phyloP scores from a whole-genome alignment of 1,140 invertebrate genomes.

The Drosophila varians region DNA sequence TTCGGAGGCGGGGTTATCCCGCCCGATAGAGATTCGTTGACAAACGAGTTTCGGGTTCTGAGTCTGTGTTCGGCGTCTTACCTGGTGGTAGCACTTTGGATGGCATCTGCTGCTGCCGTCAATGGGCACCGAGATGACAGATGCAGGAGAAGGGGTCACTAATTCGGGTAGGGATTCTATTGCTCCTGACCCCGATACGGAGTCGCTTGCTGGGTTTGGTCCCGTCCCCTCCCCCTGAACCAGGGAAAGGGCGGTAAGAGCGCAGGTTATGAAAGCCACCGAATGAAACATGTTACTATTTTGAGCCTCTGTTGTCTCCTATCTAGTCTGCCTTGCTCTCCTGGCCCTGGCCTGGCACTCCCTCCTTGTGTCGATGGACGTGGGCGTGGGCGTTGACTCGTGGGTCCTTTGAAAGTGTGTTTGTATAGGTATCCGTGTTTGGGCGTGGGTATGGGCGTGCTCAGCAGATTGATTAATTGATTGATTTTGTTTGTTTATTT shows the following conservation, averaged over 20 bases:
- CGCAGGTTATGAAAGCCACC: conserved; percentile 59
- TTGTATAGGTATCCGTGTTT: conserved; percentile 21
- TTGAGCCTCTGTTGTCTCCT: background rate
- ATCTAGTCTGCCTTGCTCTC: background rate
- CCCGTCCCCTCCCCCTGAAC: conserved; percentile 31
- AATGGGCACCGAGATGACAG: conserved; percentile 11
- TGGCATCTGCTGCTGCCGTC: conserved; percentile 61
- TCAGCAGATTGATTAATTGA: conserved; percentile 79
- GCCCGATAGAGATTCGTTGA: background rate
- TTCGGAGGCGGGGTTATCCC: no score
- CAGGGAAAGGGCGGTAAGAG: conserved; percentile 48
- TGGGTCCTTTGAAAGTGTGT: conserved; percentile 23
- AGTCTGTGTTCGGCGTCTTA: conserved; percentile 35
- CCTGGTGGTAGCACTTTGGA: conserved; percentile 77
- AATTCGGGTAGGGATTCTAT: conserved; percentile 6
- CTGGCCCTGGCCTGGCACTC: background rate
- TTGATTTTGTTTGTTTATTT: conserved; percentile 82
- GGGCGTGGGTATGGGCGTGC: conserved; percentile 43
- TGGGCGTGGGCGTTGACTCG: conserved; percentile 54
- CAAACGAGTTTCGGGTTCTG: conserved; percentile 3
- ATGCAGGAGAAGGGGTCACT: conserved; percentile 1
- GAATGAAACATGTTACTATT: conserved; percentile 52
- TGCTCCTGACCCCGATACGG: conserved; percentile 9
- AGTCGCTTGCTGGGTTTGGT: background rate
- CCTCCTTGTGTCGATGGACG: conserved; percentile 28